These are phyloP conservation scores for Argyra leucocephala DNA, from an alignment of 2,888 invertebrate species.

Conservation along the genomic window DNA sequence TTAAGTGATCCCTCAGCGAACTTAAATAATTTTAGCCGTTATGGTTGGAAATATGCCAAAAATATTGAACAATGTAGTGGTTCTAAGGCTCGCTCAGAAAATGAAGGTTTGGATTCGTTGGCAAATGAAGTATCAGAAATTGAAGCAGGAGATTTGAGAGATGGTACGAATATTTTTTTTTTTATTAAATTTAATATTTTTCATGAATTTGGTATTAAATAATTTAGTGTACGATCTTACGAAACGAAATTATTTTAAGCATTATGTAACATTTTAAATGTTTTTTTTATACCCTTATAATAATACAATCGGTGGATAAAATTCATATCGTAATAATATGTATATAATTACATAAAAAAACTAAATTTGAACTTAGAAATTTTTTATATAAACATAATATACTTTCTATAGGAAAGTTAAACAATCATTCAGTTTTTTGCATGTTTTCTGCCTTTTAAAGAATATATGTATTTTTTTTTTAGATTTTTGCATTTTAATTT, in stretches of 20 bases:
- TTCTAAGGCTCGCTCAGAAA: slow-evolving; percentile 78
- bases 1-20: slow-evolving; percentile 91
- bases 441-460: slow-evolving; percentile 19
- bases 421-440: slow-evolving; percentile 12
- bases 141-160: slow-evolving; percentile 85
- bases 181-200: slow-evolving; percentile 10
- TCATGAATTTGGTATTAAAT: slow-evolving; percentile 16
- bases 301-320: too few relatives aligned
- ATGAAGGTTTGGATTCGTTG: slow-evolving; percentile 80
- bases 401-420: slow-evolving; percentile 12
- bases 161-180: slow-evolving; percentile 54
- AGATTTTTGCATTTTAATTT: slow-evolving; percentile 14
- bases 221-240: slow-evolving; percentile 9
- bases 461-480: background rate
- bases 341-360: slow-evolving; percentile 17
- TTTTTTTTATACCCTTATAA: too few relatives aligned
- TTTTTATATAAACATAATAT: slow-evolving; percentile 11
- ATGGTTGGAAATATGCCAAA: slow-evolving; percentile 63
- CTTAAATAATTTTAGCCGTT: slow-evolving; percentile 71
- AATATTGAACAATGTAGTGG: slow-evolving; percentile 49
- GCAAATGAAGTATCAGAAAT: slow-evolving; percentile 80
- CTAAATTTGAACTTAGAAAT: slow-evolving; percentile 19
- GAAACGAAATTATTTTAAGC: slow-evolving; percentile 14
- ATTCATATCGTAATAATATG: too few relatives aligned
- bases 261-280: too few relatives aligned